Conservation (phyloP, 2,113 vertebrate species). For the Hippocampus abdominalis region DNA sequence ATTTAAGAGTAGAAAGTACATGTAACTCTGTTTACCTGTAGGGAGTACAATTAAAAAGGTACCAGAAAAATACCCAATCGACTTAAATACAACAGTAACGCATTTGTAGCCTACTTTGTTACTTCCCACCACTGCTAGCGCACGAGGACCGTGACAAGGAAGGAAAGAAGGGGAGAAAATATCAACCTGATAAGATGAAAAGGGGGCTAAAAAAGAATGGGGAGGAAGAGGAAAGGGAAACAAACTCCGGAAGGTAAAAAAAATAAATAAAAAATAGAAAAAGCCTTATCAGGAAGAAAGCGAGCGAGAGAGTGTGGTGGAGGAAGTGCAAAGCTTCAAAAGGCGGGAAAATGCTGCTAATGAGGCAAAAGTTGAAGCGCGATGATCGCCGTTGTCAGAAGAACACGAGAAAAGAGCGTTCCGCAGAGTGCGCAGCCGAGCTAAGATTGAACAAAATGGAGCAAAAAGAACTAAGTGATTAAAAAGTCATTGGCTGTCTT, state of each 20-base stretch:
- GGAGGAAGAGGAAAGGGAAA: constrained; percentile 52
- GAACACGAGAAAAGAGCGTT: not conserved
- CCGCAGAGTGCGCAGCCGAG: not conserved
- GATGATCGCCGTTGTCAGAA: not conserved
- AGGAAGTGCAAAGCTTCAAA: constrained; percentile 41
- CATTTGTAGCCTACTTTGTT: too few species aligned
- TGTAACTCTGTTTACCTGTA: too few species aligned
- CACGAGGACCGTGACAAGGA: too few species aligned
- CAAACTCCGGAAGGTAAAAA: constrained; percentile 53
- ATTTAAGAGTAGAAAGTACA: too few species aligned
- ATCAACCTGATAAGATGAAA: constrained; percentile 27
- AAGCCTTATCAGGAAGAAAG: constrained; percentile 37
- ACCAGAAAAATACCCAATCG: too few species aligned
- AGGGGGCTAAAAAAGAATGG: constrained; percentile 22
- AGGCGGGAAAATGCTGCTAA: constrained; percentile 30
- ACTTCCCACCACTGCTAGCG: too few species aligned
- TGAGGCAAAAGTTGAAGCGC: constrained; percentile 51
- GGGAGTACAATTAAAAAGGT: too few species aligned
- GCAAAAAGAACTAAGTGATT: not conserved
- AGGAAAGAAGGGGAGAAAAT: too few species aligned
- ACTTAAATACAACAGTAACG: too few species aligned
- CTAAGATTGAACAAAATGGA: not conserved
- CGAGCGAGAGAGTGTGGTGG: constrained; percentile 37
- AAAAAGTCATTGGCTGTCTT: not conserved
- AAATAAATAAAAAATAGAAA: constrained; percentile 2